A percentile compares a stretch with the other conserved stretches of the same genome.
Evolutionary conservation across 2,888 invertebrate genomes (phyloP).

Genomic region (Euphydryas editha): DNA sequence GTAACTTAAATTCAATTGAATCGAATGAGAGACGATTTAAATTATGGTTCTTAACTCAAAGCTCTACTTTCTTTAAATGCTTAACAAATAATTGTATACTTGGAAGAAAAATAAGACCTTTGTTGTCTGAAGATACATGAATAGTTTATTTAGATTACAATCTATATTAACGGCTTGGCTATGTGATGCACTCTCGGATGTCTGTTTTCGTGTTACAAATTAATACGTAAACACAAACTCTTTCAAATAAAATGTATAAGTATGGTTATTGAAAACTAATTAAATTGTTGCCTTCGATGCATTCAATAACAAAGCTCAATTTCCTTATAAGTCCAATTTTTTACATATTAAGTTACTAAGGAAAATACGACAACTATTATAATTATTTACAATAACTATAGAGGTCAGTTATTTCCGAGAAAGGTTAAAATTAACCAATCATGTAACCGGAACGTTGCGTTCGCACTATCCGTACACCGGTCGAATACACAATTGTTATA

Average conservation of each 20-base stretch:
- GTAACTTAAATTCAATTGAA: too few species aligned
- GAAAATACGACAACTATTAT: not conserved
- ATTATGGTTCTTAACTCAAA: too few species aligned
- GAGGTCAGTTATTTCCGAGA: slow-evolving; percentile 34
- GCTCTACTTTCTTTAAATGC: too few species aligned
- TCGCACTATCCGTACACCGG: slow-evolving; percentile 25
- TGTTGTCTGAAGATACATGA: too few species aligned
- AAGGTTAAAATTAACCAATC: slow-evolving; percentile 45
- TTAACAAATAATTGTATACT: too few species aligned
- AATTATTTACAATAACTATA: slow-evolving; percentile 13
- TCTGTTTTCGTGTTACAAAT: too few species aligned
- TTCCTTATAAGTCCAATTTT: not conserved
- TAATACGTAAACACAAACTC: too few species aligned
- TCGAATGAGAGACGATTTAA: too few species aligned
- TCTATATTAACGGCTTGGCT: too few species aligned
- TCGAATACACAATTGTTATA: slow-evolving; percentile 4
- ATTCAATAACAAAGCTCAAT: not conserved
- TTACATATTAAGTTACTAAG: not conserved
- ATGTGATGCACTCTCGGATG: too few species aligned
- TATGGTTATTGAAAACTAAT: not conserved
- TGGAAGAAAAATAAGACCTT: too few species aligned
- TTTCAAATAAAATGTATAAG: not conserved
- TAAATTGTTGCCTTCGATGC: not conserved
- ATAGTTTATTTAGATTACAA: too few species aligned
- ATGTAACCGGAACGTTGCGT: slow-evolving; percentile 44